A percentile compares a stretch with the other conserved stretches of the same genome.
phyloP scores from a whole-genome alignment of 2,113 vertebrate genomes.

The Isurus oxyrinchus region DNA sequence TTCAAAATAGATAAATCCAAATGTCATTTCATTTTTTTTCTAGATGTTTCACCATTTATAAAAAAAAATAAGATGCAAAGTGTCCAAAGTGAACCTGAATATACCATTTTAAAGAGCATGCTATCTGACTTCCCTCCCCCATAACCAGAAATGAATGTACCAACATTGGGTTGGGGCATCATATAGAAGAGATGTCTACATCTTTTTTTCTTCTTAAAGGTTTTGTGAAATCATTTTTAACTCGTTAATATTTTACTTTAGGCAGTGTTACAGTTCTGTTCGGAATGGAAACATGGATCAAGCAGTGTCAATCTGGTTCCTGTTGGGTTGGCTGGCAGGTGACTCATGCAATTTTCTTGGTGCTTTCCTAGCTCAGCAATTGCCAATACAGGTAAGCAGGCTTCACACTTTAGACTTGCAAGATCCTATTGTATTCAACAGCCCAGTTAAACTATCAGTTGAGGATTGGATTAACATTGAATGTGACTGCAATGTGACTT shows the following conservation, averaged over 20 bases:
- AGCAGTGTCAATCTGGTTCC: slow-evolving; percentile 86
- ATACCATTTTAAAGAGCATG: neutral
- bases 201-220: neutral
- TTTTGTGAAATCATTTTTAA: neutral
- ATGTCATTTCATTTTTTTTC: neutral
- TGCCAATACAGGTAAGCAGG: slow-evolving; percentile 79
- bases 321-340: slow-evolving; percentile 83
- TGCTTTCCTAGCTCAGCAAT: slow-evolving; percentile 83
- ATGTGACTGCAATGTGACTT: neutral
- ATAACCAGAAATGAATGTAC: neutral
- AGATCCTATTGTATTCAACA: neutral
- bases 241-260: slow-evolving; percentile 45
- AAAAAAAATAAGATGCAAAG: neutral
- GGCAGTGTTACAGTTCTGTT: slow-evolving; percentile 83
- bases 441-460: neutral
- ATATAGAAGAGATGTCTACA: neutral
- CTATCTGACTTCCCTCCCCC: neutral
- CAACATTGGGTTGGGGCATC: neutral
- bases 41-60: too few relatives aligned
- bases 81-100: neutral
- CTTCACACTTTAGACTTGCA: neutral
- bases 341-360: slow-evolving; percentile 89
- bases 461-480: neutral
- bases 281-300: slow-evolving; percentile 81
- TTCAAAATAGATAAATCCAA: neutral